Evolutionary conservation across 2,797 vertebrate genomes (phyloP).

Genomic region (Xenops minutus): DNA sequence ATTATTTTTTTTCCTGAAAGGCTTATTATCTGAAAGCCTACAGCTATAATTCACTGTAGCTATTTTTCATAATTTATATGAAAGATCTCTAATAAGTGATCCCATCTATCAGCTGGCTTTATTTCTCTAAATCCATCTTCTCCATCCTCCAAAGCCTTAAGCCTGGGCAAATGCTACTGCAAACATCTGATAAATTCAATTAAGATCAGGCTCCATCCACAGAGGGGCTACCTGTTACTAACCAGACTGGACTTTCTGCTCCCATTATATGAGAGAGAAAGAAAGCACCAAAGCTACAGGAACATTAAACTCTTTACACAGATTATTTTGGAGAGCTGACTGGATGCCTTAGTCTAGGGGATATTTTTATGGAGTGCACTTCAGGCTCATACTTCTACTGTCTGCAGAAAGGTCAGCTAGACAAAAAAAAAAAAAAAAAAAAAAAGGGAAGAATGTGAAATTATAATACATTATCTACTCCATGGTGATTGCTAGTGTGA

Average conservation of each 20-base stretch:
- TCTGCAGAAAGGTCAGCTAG: neutral
- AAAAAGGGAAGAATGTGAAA: neutral
- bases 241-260: neutral
- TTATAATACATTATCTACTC: neutral
- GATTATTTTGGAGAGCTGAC: neutral
- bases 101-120: constrained; percentile 16
- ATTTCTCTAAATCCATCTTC: constrained; percentile 28
- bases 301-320: neutral
- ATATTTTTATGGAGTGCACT: neutral
- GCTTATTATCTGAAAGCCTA: constrained; percentile 44
- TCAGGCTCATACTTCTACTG: neutral
- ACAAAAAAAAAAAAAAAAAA: neutral
- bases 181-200: neutral
- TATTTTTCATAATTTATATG: constrained; percentile 45
- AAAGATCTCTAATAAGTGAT: constrained; percentile 40
- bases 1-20: constrained; percentile 34
- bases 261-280: neutral
- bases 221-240: neutral
- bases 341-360: neutral
- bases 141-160: neutral
- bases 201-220: neutral
- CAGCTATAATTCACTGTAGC: constrained; percentile 28
- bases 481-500: neutral
- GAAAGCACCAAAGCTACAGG: neutral
- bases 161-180: neutral